A percentile compares a stretch with the other conserved stretches of the same genome.
Evolutionary conservation across 2,113 vertebrate species (phyloP).

Genomic region (Pangasianodon hypophthalmus): DNA sequence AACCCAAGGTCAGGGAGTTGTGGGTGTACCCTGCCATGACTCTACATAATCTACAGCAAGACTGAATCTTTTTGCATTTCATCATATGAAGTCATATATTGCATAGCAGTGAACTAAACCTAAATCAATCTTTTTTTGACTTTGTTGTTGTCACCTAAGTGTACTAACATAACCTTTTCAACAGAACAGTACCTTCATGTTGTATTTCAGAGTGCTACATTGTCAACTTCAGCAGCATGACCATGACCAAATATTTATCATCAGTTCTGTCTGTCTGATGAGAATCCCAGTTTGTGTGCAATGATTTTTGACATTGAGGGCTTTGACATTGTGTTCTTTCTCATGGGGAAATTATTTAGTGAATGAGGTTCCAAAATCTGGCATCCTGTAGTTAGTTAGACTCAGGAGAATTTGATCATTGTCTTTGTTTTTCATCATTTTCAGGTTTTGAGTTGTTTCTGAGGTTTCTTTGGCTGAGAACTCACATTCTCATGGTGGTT

Average conservation of each 20-base stretch:
- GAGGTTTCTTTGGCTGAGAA: neutral
- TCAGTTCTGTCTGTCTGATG: neutral
- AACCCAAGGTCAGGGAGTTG: neutral
- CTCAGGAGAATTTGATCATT: neutral
- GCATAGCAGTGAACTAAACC: neutral
- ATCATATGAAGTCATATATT: neutral
- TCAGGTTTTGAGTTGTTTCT: neutral
- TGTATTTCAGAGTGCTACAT: neutral
- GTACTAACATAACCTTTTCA: neutral
- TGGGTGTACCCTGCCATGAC: neutral
- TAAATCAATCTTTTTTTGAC: neutral
- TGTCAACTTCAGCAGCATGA: neutral
- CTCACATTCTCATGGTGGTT: neutral
- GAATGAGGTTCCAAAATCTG: neutral
- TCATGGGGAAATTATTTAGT: neutral
- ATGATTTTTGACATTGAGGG: no score
- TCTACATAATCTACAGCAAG: neutral
- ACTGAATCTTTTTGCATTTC: neutral
- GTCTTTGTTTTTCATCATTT: neutral
- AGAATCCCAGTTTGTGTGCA: neutral
- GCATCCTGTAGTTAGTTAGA: neutral
- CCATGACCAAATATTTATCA: neutral
- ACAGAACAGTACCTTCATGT: neutral
- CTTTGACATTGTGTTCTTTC: neutral
- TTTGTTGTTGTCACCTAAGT: neutral